Conservation (phyloP, 2,797 vertebrate species). For the Dromococcyx pavoninus region DNA sequence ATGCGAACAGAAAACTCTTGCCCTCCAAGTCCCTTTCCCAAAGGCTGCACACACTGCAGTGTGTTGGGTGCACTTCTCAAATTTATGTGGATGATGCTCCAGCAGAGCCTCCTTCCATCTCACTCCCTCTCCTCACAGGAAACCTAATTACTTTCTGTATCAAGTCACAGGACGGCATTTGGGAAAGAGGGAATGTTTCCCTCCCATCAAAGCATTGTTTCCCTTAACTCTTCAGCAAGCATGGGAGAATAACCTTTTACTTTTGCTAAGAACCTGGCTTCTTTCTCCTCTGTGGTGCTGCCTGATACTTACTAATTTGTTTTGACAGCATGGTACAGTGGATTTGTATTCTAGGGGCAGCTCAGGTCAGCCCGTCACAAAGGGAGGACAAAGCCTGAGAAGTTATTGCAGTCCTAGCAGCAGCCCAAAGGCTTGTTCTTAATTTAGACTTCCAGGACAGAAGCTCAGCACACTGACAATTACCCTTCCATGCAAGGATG, state of each 20-base stretch:
- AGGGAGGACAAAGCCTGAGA: conserved; percentile 28
- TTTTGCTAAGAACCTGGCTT: not conserved
- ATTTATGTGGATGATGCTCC: not conserved
- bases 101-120: not conserved
- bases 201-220: not conserved
- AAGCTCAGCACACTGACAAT: not conserved
- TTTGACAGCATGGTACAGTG: conserved; percentile 34
- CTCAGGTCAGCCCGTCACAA: conserved; percentile 37
- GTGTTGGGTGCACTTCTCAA: not conserved
- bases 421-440: conserved; percentile 51
- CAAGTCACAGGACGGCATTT: not conserved
- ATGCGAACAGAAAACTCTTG: not conserved
- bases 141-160: not conserved
- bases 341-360: conserved; percentile 18
- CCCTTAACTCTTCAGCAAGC: not conserved
- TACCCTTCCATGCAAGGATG: not conserved
- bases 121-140: not conserved
- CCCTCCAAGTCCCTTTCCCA: not conserved
- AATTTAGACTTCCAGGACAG: conserved; percentile 56
- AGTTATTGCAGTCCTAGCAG: conserved; percentile 26
- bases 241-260: not conserved
- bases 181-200: not conserved
- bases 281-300: not conserved
- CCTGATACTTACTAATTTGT: conserved; percentile 21
- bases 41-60: fast-evolving